phyloP scores from a whole-genome alignment of 2,888 invertebrate genomes.

The Ochlodes sylvanus region DNA sequence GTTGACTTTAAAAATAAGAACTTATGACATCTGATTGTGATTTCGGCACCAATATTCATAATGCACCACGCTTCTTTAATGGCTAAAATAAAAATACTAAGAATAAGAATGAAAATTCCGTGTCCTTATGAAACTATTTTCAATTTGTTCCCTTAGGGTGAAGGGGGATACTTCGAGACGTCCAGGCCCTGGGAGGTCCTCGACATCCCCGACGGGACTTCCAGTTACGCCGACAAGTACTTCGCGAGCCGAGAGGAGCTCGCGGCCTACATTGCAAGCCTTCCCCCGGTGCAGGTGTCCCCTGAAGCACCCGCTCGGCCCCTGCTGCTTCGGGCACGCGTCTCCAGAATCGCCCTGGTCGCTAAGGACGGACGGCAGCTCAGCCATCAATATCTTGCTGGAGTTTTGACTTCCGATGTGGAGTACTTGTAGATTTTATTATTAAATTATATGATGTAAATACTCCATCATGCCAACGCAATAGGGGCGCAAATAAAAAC shows the following conservation, averaged over 20 bases:
- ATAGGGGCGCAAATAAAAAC: too few relatives aligned
- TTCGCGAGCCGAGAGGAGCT: constrained; percentile 62
- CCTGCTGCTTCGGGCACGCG: constrained; percentile 50
- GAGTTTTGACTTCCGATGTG: constrained; percentile 54
- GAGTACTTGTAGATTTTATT: constrained; percentile 60
- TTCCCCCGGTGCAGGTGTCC: constrained; percentile 51
- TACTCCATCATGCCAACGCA: too few relatives aligned
- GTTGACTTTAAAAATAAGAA: too few relatives aligned
- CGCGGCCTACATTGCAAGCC: constrained; percentile 49
- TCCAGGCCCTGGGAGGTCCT: constrained; percentile 57
- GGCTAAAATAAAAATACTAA: too few relatives aligned
- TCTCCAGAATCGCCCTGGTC: constrained; percentile 58
- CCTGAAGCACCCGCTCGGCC: constrained; percentile 48
- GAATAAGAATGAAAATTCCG: too few relatives aligned
- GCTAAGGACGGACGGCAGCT: constrained; percentile 61
- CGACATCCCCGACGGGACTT: constrained; percentile 47
- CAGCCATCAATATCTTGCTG: constrained; percentile 62
- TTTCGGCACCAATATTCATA: too few relatives aligned
- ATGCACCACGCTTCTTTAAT: too few relatives aligned
- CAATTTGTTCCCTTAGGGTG: constrained; percentile 58
- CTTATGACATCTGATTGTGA: too few relatives aligned
- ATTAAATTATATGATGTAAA: not conserved
- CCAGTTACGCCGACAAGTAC: constrained; percentile 61
- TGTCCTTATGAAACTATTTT: not conserved
- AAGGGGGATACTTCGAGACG: constrained; percentile 77